Conservation (phyloP, 2,113 vertebrate species). For the Oreocharis arfaki region DNA sequence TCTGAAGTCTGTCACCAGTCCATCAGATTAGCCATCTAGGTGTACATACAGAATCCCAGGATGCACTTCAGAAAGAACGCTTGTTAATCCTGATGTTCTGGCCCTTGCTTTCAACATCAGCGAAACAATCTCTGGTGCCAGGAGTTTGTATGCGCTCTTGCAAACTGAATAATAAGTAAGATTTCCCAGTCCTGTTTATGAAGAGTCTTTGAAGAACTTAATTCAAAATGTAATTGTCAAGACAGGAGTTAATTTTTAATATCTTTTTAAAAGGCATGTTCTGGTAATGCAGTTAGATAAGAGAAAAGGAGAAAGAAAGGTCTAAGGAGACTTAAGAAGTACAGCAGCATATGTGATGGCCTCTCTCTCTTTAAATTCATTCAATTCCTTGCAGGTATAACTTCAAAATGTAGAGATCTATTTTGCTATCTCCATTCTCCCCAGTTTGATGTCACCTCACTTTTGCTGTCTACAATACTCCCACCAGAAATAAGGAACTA, state of each 20-base stretch:
- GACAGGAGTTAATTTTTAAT: neutral
- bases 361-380: neutral
- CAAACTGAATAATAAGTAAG: neutral
- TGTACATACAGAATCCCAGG: neutral
- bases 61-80: neutral
- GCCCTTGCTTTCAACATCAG: neutral
- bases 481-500: neutral
- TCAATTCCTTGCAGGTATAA: neutral
- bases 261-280: neutral
- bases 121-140: neutral
- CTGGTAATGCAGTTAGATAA: neutral
- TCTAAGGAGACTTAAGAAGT: neutral
- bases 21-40: neutral
- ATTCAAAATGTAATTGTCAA: neutral
- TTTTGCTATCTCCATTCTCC: neutral
- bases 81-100: neutral
- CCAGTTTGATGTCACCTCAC: neutral
- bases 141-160: neutral
- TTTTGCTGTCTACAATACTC: neutral
- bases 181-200: neutral
- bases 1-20: neutral
- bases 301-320: neutral
- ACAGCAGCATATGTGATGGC: rapidly evolving
- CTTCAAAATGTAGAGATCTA: neutral
- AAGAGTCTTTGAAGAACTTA: neutral